Base-by-base conservation (phyloP, 2,797 vertebrate species). In the Poecile montanus region DNA sequence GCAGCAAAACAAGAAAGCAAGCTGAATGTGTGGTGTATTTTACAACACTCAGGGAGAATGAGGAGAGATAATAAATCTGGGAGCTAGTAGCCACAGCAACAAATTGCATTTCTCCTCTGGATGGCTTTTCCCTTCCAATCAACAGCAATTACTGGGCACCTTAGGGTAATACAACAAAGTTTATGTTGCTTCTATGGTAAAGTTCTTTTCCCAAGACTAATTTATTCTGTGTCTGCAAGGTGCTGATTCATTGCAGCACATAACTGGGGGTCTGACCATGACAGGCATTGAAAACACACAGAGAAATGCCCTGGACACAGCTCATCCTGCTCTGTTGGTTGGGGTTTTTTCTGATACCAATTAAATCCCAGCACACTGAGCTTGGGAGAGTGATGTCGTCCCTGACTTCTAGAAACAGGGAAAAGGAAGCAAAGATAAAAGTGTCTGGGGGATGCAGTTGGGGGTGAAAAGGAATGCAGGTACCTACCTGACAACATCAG, bases 61-160 rank as follows among this genome's bases (percentile, higher is more conserved):
- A 92, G 27, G 45, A 88, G 76, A 91, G 78, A 93, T 45, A 88
- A 97, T 96, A 97, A 97, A 97, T 94, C 95, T 78, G 81, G 85
- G 70, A 96, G 80, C 78, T 80, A 95, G 95, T 96, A 95, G 95
- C 95, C 94, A 94, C 93, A 97, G 94, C 91, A 97, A 97, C 95
- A 97, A 95, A 97, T 96, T 96, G 94, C 88, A 62, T 95, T 96
- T 95, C 85, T 96, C 38, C 91, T 91, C 89, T 85, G 80, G 78
- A 91, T 91, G 47, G 89, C 57, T 95, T 91, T 16, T 8, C 19
- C 62, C 42, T 71, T 71, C 65, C 66, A 90, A 78, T 94, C 93
- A 96, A 60, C 81, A 93, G 94, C 91, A 95, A 97, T 96, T 97
- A 96, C 88, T 1, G 2, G 48, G 83, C 87, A 96, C 95, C 94